Percentiles rank a stretch among this genome's conserved stretches.
Conservation (phyloP, 2,888 invertebrate genomes). For the Abscondita cerata region DNA sequence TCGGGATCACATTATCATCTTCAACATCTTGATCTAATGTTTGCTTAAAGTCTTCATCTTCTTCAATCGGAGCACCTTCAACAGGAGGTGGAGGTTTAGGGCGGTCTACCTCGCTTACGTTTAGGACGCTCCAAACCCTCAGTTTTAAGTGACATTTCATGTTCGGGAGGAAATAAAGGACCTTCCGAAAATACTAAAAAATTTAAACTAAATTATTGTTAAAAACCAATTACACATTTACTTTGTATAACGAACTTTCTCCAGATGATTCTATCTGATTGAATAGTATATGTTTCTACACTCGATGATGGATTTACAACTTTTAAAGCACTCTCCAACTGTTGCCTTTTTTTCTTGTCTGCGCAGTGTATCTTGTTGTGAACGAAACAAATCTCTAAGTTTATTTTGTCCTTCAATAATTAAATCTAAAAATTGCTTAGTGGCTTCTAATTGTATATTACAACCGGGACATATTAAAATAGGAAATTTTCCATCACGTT, state of each 20-base stretch:
- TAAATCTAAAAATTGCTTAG: slow-evolving; percentile 75
- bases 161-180: slow-evolving; percentile 69
- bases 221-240: too few relatives aligned
- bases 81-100: slow-evolving; percentile 59
- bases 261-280: slow-evolving; percentile 53
- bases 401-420: slow-evolving; percentile 74
- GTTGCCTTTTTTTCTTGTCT: slow-evolving; percentile 54
- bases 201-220: too few relatives aligned
- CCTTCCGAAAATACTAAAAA: slow-evolving; percentile 67
- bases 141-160: slow-evolving; percentile 69
- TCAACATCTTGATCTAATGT: slow-evolving; percentile 43
- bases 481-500: slow-evolving; percentile 73
- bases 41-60: slow-evolving; percentile 27
- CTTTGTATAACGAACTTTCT: slow-evolving; percentile 63
- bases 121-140: slow-evolving; percentile 71
- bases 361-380: slow-evolving; percentile 57
- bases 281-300: slow-evolving; percentile 53
- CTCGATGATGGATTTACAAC: slow-evolving; percentile 53
- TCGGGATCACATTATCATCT: slow-evolving; percentile 55
- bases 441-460: slow-evolving; percentile 76
- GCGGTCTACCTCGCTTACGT: slow-evolving; percentile 74
- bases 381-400: slow-evolving; percentile 60
- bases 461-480: slow-evolving; percentile 79
- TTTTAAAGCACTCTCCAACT: slow-evolving; percentile 52
- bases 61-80: slow-evolving; percentile 37